These are phyloP conservation scores for Dexiosoma caninum DNA, from an alignment of 2,888 invertebrate species.

Conservation along the genomic window DNA sequence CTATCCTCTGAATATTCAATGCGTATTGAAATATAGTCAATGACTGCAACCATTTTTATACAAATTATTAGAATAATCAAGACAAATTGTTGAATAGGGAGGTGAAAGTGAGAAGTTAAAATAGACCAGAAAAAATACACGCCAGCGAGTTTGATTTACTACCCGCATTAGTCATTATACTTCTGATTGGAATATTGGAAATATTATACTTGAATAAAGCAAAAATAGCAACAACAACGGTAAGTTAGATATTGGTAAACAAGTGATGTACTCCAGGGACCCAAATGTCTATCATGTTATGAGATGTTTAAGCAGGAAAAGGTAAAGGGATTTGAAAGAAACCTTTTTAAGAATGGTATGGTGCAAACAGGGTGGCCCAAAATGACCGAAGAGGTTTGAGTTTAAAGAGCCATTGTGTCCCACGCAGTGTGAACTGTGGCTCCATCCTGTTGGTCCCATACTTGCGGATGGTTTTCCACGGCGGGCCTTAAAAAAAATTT, in stretches of 20 bases:
- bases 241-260: conserved; percentile 58
- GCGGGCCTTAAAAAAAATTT: no score
- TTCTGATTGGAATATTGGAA: conserved; percentile 47
- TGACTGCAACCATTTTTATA: conserved; percentile 41
- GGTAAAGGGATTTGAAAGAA: conserved; percentile 45
- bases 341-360: not conserved
- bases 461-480: no score
- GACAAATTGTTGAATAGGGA: conserved; percentile 68
- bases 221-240: conserved; percentile 54
- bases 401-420: no score
- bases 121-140: conserved; percentile 31
- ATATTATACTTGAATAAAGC: conserved; percentile 44
- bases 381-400: no score
- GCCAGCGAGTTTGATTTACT: conserved; percentile 28
- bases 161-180: conserved; percentile 46
- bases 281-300: conserved; percentile 45
- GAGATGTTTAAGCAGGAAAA: conserved; percentile 20
- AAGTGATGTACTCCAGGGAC: conserved; percentile 60
- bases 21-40: conserved; percentile 17
- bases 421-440: no score
- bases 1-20: conserved; percentile 17
- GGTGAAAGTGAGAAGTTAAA: conserved; percentile 60
- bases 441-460: no score
- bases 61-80: conserved; percentile 61
- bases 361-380: no score